Base-by-base conservation (phyloP, 1,140 invertebrate species). In the Psilanteris sp. region DNA sequence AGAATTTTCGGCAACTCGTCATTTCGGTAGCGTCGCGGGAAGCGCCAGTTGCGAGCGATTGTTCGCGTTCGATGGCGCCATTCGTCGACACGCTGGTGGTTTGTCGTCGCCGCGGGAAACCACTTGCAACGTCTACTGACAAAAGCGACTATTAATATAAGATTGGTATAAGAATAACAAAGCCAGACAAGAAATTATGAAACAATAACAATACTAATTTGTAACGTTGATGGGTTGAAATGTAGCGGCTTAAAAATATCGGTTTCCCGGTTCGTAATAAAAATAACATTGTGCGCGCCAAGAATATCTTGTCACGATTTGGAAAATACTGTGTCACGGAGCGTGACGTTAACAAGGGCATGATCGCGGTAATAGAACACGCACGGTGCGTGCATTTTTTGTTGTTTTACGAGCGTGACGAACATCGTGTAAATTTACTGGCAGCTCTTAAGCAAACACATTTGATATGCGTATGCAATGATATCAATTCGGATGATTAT, bases 401-500 rank as follows among this genome's bases (percentile, higher is more conserved):
- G 46, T 46, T 73, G 59, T 50, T 80, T 80, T 75, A 73, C 52
- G 68, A 79, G 71, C 71, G 50, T 75, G 61, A 76, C 78, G 55
- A 77, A 77, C 66, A 71, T 59, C 59, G 59, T 77, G 59, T 74
- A 74, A 59, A 61, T 54, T 71, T 66, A 54, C 52, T 55, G 27
- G 55, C 52, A 50, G 39, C 59, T 55, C 54, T 70, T 55, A 68
- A 78, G 73, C 72, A 79, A 85, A 83, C 76, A 82, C 78, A 78
- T 79, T 84, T 79, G 79, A 83, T 77, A 77, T 77, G 71, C 66
- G 54, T 46, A 54, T 66, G 73, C 76, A 78, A 77, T 72, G 74
- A 72, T 79, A 80, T 75, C 80, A 82, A 83, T 85, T 83, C 81
- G 79, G 78, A 77, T 81, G 79, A 85, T 85, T 84, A 85, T 83